Evolutionary conservation across 2,113 vertebrate genomes (phyloP).

Genomic region (Rhagologus leucostigma): DNA sequence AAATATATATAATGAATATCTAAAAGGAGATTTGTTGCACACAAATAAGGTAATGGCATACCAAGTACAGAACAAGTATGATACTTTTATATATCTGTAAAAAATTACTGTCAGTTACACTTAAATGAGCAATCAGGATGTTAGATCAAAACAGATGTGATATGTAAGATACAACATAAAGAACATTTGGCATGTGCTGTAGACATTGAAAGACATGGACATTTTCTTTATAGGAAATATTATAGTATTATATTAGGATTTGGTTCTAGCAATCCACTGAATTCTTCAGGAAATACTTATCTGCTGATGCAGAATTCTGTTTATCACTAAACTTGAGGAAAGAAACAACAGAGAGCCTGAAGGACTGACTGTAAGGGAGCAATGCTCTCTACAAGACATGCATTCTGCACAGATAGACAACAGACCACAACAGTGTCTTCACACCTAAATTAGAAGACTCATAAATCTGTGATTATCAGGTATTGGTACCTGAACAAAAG

Average conservation of each 20-base stretch:
- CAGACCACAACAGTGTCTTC: not conserved
- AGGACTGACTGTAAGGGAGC: not conserved
- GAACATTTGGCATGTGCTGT: not conserved
- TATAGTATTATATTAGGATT: not conserved
- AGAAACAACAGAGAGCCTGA: not conserved
- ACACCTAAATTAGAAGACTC: not conserved
- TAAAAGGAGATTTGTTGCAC: not conserved
- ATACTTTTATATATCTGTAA: not conserved
- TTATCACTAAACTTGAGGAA: not conserved
- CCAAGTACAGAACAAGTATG: not conserved
- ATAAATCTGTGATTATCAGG: not conserved
- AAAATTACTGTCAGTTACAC: not conserved
- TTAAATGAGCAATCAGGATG: not conserved
- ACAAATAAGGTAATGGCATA: not conserved
- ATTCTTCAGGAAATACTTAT: not conserved
- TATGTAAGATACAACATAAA: not conserved
- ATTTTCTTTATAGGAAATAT: not conserved
- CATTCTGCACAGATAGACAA: not conserved
- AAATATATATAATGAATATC: not conserved
- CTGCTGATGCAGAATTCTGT: not conserved
- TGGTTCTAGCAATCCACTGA: not conserved
- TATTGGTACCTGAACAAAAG: not conserved
- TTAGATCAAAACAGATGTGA: not conserved
- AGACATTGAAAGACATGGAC: not conserved
- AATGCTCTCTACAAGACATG: not conserved